Percentiles rank a stretch among this genome's conserved stretches.
phyloP scores from a whole-genome alignment of 2,113 vertebrate genomes.

The Odobenus rosmarus region DNA sequence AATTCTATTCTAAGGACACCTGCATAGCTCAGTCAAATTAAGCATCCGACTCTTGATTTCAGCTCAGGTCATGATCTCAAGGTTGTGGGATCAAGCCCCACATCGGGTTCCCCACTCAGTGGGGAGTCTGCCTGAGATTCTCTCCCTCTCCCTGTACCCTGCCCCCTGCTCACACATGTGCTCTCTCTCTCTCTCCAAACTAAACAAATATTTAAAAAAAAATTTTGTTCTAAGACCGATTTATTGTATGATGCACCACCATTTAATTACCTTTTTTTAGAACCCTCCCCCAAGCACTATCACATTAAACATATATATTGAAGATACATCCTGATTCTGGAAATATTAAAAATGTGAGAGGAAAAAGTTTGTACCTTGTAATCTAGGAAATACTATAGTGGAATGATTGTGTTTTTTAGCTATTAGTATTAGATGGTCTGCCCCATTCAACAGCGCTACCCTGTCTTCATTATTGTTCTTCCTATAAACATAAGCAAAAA shows the following conservation, averaged over 20 bases:
- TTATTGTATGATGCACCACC: background rate
- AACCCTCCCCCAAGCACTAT: background rate
- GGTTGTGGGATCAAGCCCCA: background rate
- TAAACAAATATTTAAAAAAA: background rate
- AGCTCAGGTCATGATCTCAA: background rate
- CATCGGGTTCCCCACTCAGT: no score
- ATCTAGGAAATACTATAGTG: background rate
- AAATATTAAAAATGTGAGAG: background rate
- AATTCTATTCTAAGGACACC: background rate
- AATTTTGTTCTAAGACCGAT: background rate
- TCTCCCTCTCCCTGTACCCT: background rate
- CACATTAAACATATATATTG: background rate
- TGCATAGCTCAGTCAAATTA: background rate
- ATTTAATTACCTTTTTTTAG: background rate
- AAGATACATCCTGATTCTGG: conserved; percentile 2
- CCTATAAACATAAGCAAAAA: background rate
- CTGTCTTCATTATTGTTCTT: background rate
- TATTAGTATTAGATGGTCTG: background rate
- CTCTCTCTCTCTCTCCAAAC: background rate
- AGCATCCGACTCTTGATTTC: background rate
- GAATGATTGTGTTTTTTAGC: background rate
- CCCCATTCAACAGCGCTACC: background rate
- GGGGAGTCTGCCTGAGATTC: background rate
- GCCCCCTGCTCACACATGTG: background rate
- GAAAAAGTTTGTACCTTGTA: background rate